Evolutionary conservation across 2,113 vertebrate genomes (phyloP).

Genomic region (Pelecanus crispus): DNA sequence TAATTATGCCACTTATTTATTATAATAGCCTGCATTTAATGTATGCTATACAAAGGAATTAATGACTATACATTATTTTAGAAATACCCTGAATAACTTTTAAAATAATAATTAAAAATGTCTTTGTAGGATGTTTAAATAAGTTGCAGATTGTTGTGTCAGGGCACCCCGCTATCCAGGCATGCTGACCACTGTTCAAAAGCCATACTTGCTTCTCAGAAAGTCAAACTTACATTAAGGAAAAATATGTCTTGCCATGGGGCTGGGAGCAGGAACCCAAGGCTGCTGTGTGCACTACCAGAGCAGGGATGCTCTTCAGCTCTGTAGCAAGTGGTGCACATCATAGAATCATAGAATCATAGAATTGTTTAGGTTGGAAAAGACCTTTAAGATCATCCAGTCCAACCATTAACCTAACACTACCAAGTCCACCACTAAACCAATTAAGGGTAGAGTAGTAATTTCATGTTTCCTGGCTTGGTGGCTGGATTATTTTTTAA

Average conservation of each 20-base stretch:
- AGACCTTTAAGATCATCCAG: too few relatives aligned
- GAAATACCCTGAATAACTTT: neutral
- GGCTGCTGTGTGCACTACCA: neutral
- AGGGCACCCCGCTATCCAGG: neutral
- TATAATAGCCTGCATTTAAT: constrained; percentile 43
- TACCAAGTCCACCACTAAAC: too few relatives aligned
- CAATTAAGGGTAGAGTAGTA: too few relatives aligned
- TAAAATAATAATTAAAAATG: neutral
- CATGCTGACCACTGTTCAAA: neutral
- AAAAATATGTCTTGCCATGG: neutral
- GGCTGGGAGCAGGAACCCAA: neutral
- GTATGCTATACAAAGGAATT: constrained; percentile 18
- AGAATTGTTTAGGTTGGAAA: too few relatives aligned
- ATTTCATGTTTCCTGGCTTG: too few relatives aligned
- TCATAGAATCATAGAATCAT: too few relatives aligned
- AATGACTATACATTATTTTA: constrained; percentile 15
- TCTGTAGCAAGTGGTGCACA: neutral
- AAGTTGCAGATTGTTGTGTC: neutral
- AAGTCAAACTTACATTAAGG: neutral
- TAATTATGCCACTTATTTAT: constrained; percentile 38
- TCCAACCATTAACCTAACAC: too few relatives aligned
- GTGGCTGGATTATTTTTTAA: too few relatives aligned
- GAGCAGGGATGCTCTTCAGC: neutral
- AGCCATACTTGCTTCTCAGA: neutral
- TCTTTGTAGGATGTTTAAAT: neutral